Conservation (phyloP, 2,797 vertebrate species). For the Clarias fuscus region DNA sequence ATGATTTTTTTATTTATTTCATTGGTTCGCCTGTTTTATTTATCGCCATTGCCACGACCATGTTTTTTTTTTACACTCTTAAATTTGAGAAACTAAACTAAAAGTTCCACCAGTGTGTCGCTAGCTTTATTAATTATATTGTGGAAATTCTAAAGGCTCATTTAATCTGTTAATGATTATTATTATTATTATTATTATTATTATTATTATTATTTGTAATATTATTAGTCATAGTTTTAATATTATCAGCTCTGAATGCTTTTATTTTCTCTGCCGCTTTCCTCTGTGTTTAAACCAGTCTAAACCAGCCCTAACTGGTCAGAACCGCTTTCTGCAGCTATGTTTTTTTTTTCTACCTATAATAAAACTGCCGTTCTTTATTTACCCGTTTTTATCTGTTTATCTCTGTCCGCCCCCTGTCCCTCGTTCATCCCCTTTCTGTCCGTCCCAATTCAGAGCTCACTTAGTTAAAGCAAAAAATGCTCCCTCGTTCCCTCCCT, state of each 20-base stretch:
- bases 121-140: not conserved
- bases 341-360: not conserved
- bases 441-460: conserved; percentile 26
- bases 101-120: not conserved
- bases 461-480: conserved; percentile 33
- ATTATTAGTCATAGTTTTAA: not conserved
- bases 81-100: not conserved
- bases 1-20: not conserved
- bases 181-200: not conserved
- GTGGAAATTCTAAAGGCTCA: not conserved
- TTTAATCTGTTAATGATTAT: not conserved
- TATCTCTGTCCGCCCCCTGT: conserved; percentile 35
- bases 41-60: not conserved
- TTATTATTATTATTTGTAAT: not conserved
- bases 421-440: conserved; percentile 36
- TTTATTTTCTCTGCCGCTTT: not conserved
- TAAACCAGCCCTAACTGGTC: not conserved
- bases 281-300: not conserved
- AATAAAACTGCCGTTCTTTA: conserved; percentile 45
- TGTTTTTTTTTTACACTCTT: not conserved
- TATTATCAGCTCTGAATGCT: not conserved
- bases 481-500: conserved; percentile 20
- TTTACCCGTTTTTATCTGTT: conserved; percentile 35
- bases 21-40: not conserved
- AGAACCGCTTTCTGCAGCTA: not conserved